These are phyloP conservation scores for Streblospio benedicti DNA, from an alignment of 1,140 invertebrate genomes.

Conservation along the genomic window DNA sequence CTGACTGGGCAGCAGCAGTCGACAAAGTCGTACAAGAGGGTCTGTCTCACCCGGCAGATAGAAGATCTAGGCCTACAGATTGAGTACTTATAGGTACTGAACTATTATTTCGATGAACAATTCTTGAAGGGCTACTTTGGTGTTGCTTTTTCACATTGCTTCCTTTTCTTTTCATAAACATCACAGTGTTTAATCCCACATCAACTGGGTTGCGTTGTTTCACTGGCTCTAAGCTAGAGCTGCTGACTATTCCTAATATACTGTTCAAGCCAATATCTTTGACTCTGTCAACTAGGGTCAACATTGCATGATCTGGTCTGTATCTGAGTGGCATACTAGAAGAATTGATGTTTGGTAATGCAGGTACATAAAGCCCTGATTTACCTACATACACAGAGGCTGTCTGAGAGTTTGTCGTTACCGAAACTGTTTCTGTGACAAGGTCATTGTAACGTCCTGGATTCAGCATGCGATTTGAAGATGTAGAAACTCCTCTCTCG, in stretches of 20 bases:
- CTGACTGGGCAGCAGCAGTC: no score
- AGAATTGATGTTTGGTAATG: no score
- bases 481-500: slow-evolving; percentile 54
- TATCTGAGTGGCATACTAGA: no score
- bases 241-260: not conserved
- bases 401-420: not conserved
- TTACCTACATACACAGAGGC: not conserved
- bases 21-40: no score
- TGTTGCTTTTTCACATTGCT: no score
- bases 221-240: not conserved
- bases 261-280: slow-evolving; percentile 7
- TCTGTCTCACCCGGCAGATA: no score
- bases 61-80: no score
- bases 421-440: slow-evolving; percentile 9
- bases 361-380: no score
- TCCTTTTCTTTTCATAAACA: slow-evolving; percentile 10
- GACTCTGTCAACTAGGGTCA: not conserved
- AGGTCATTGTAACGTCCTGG: slow-evolving; percentile 5
- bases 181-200: slow-evolving; percentile 11
- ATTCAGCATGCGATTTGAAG: not conserved
- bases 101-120: no score
- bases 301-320: not conserved
- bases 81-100: no score
- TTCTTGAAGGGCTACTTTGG: no score
- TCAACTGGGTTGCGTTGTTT: slow-evolving; percentile 5